Conservation (phyloP, 2,797 vertebrate genomes). For the Mormyrops boulengeri region DNA sequence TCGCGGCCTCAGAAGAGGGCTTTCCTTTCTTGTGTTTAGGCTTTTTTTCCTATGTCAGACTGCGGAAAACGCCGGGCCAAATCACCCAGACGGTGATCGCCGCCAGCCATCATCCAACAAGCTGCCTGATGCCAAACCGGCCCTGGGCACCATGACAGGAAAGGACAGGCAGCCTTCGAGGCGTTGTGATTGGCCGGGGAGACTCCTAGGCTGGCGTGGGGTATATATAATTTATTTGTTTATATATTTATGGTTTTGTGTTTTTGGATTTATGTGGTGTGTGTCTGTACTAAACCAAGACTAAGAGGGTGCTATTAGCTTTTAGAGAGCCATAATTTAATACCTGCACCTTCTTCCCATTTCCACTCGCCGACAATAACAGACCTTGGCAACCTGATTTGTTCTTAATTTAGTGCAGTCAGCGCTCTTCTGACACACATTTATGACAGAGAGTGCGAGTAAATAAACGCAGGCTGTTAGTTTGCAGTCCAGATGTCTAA, state of each 20-base stretch:
- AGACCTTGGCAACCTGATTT: not conserved
- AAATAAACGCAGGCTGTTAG: not conserved
- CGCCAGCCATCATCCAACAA: constrained; percentile 2
- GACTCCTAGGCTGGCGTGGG: not conserved
- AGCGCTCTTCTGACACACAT: not conserved
- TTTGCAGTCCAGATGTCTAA: not conserved
- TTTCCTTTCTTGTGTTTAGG: not conserved
- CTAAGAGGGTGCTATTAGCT: not conserved
- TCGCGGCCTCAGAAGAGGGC: not conserved
- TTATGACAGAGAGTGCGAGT: not conserved
- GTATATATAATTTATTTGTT: not conserved
- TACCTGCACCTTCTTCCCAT: not conserved
- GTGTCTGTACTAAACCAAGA: not conserved
- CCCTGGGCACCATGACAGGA: not conserved
- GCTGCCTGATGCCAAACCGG: constrained; percentile 17
- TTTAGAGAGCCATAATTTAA: not conserved
- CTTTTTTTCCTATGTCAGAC: not conserved
- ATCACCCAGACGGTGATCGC: not conserved
- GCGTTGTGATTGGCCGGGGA: constrained; percentile 12
- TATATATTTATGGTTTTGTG: not conserved
- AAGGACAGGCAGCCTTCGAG: not conserved
- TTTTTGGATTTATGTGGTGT: not conserved
- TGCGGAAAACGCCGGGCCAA: not conserved
- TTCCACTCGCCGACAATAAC: not conserved
- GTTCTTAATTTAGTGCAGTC: not conserved